These are phyloP conservation scores for Agrochola lychnidis DNA, from an alignment of 2,888 invertebrate species.

Conservation along the genomic window DNA sequence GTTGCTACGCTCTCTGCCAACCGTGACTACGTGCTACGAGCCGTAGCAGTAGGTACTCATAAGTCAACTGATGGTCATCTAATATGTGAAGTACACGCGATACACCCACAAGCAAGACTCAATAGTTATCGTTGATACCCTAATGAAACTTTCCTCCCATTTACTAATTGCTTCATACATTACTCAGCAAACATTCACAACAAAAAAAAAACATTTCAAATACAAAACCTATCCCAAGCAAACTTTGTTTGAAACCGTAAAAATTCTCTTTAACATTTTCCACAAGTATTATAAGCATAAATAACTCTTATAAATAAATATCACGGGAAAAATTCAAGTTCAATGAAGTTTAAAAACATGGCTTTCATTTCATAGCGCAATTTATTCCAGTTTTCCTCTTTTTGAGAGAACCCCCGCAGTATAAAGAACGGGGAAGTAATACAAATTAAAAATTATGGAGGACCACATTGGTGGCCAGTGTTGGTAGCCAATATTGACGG, in stretches of 20 bases:
- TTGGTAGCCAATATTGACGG: slow-evolving; percentile 8
- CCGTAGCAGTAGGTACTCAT: neutral
- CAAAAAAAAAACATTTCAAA: slow-evolving; percentile 1
- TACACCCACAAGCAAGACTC: neutral
- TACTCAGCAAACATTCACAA: neutral
- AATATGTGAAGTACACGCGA: neutral
- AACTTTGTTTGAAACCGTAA: slow-evolving; percentile 17
- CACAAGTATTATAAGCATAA: slow-evolving; percentile 34
- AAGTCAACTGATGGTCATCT: neutral
- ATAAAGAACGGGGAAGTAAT: slow-evolving; percentile 28
- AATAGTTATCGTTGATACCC: slow-evolving; percentile 1
- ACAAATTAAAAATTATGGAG: slow-evolving; percentile 52
- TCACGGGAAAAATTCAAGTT: slow-evolving; percentile 50
- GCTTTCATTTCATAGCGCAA: slow-evolving; percentile 51
- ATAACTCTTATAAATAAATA: slow-evolving; percentile 54
- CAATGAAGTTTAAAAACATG: slow-evolving; percentile 49
- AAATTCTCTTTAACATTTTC: slow-evolving; percentile 21
- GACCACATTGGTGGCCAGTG: neutral
- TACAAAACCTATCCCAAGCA: neutral
- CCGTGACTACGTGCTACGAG: neutral
- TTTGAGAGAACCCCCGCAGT: slow-evolving; percentile 24
- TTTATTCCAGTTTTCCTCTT: slow-evolving; percentile 45
- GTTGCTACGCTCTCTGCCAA: neutral
- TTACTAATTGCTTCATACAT: neutral
- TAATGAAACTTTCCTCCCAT: neutral